Evolutionary conservation across 2,888 invertebrate genomes (phyloP), one percentile per base, ranked within the genome.

Genomic region (Dioctria rufipes): DNA sequence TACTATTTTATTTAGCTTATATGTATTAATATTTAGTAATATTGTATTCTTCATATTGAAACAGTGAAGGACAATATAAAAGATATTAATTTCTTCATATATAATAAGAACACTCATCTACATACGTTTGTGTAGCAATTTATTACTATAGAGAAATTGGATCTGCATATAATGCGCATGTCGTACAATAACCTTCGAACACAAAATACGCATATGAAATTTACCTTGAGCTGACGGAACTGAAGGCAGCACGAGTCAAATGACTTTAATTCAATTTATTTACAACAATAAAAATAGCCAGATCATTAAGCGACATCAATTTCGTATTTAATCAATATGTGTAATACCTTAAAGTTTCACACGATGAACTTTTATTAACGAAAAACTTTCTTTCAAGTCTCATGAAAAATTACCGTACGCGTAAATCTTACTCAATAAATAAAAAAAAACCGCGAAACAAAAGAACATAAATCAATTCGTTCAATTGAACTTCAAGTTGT

Each of bases 391-490:
- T 51, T 69, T 37, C 2, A 25, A 51, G 69, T 69, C 69, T 49
- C 69, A 51, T 69, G 51, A 51, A 25, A 69, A 11, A 4, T 51
- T 39, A 39, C 37, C 69, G 39, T 37, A 69, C 51, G 69, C 69
- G 37, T 25, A 25, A 25, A 1, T 25, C 39, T 42, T 63, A 42
- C 39, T 9, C 40, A 40, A 25, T 25, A 25, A 25, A 25, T 1
- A 25, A 25, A 25, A 25, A 25, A 25, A 25, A 25, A 2, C 0
- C 0, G 2, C 42, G 9, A 65, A 40, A 40, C n/a, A 4, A 40
- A 65, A 37, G 40, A 63, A 63, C 11, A 42, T 42, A 65, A 65
- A 65, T 65, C n/a, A 40, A 65, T 65, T 42, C 39, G 37, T 4
- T 42, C 39, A 11, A 40, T 65, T 65, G 65, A 65, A 40, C 11